Evolutionary conservation across 2,797 vertebrate genomes (phyloP).

Genomic region (Tragopan temminckii): DNA sequence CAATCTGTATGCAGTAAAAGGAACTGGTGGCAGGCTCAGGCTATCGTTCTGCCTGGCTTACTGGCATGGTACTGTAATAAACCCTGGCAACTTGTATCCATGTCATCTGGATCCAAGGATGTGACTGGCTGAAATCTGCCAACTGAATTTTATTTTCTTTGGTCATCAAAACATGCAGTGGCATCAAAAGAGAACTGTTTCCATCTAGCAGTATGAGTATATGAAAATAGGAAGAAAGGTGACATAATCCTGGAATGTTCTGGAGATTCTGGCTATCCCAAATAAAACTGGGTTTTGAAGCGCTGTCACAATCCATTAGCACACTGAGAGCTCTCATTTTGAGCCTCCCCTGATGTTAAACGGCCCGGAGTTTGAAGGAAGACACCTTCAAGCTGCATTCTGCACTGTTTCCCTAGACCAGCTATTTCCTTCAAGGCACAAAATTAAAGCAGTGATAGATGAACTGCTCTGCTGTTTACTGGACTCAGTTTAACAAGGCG

Average conservation of each 20-base stretch:
- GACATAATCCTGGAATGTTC: not conserved
- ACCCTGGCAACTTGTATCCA: not conserved
- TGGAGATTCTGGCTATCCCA: not conserved
- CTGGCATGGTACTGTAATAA: not conserved
- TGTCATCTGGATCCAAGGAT: not conserved
- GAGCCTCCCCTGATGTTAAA: not conserved
- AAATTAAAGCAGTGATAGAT: slow-evolving; percentile 87
- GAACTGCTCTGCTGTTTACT: slow-evolving; percentile 75
- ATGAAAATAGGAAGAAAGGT: not conserved
- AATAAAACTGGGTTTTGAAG: not conserved
- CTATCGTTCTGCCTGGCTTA: not conserved
- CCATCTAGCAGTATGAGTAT: not conserved
- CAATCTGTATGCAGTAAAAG: not conserved
- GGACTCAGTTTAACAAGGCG: slow-evolving; percentile 70
- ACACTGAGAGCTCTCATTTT: not conserved
- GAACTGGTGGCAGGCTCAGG: not conserved
- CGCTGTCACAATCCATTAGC: not conserved
- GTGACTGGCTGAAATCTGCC: not conserved
- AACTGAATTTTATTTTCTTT: not conserved
- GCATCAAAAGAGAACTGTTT: not conserved
- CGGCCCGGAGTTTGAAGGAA: not conserved
- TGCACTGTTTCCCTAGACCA: not conserved
- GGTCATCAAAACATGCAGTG: not conserved
- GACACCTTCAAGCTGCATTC: not conserved
- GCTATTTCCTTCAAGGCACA: slow-evolving; percentile 80